phyloP scores from a whole-genome alignment of 1,140 invertebrate genomes.

The Zaprionus inermis region DNA sequence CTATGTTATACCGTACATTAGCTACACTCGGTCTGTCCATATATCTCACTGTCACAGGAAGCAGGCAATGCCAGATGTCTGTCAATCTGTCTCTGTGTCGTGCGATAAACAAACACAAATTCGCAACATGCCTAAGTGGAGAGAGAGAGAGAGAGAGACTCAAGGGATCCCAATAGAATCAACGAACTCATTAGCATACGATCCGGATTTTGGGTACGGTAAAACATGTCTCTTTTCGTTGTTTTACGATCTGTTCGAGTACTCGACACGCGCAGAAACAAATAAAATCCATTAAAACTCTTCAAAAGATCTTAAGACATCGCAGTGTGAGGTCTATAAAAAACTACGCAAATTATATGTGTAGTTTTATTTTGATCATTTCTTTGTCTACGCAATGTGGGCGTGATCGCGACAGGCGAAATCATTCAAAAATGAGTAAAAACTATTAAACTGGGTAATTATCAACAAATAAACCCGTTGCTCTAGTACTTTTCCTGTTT shows the following conservation, averaged over 20 bases:
- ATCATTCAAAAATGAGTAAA: background rate
- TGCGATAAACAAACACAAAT: conserved; percentile 60
- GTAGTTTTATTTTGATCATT: background rate
- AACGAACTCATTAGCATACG: conserved; percentile 2
- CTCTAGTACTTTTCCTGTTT: background rate
- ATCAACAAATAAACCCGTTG: no score
- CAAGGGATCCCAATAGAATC: background rate
- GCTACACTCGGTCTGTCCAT: background rate
- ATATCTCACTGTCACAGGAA: conserved; percentile 60
- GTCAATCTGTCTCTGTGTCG: conserved; percentile 42
- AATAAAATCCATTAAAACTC: conserved; percentile 62
- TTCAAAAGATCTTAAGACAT: background rate
- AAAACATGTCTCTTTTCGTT: conserved; percentile 36
- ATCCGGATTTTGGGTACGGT: background rate
- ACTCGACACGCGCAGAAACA: conserved; percentile 44
- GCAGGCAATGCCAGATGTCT: conserved; percentile 66
- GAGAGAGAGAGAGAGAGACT: background rate
- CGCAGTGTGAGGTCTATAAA: background rate
- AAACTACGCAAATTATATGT: background rate
- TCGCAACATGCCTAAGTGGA: conserved; percentile 37
- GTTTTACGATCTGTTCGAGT: conserved; percentile 47
- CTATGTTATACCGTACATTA: conserved; percentile 8
- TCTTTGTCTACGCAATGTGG: conserved; percentile 3
- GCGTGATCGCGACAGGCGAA: background rate
- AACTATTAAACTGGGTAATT: no score